Evolutionary conservation across 2,113 vertebrate species (phyloP).

Genomic region (Atrichornis clamosus): DNA sequence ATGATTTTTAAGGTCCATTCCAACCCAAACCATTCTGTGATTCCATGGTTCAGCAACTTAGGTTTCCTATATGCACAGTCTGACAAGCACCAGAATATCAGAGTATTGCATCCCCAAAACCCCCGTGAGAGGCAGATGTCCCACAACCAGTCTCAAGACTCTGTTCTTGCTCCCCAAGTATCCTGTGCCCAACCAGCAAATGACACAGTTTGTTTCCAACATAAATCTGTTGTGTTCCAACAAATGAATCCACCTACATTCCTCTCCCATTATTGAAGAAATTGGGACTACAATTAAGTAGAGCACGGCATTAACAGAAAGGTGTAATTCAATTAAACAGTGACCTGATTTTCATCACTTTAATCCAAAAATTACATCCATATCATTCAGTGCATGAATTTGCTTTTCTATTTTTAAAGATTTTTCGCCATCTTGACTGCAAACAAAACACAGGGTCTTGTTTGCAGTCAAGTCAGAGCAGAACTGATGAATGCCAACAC

Average conservation of each 20-base stretch:
- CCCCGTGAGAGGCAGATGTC: neutral
- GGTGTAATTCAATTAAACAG: neutral
- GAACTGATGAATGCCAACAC: conserved; percentile 34
- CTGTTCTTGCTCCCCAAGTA: neutral
- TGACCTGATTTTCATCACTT: neutral
- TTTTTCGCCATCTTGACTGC: neutral
- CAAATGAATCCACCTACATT: neutral
- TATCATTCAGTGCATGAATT: neutral
- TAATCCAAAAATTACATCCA: neutral
- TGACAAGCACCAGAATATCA: neutral
- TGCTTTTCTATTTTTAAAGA: neutral
- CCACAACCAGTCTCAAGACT: neutral
- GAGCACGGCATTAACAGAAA: neutral
- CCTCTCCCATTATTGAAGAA: neutral
- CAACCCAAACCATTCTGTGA: neutral
- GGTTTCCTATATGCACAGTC: neutral
- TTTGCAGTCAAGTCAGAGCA: conserved; percentile 17
- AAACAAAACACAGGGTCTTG: neutral
- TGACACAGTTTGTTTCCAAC: neutral
- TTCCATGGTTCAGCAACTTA: neutral
- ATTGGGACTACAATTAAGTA: neutral
- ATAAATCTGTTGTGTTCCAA: neutral
- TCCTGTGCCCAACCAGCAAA: neutral
- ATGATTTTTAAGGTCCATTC: neutral
- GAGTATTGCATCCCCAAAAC: neutral